phyloP scores from a whole-genome alignment of 2,113 vertebrate genomes.

The Paramormyrops kingsleyae region DNA sequence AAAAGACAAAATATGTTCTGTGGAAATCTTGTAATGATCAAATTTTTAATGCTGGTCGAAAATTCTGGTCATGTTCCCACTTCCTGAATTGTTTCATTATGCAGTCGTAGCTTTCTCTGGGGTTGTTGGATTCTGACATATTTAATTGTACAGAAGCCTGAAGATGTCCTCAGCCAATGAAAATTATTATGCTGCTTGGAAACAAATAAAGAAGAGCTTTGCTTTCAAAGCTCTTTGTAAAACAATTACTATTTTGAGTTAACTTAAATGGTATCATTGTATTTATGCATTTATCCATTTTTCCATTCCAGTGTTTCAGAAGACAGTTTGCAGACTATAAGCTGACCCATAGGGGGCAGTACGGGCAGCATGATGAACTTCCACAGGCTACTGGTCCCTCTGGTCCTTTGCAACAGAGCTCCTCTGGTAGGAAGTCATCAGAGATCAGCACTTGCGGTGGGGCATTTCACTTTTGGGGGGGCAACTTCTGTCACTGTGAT shows the following conservation, averaged over 20 bases:
- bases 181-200: too few species aligned
- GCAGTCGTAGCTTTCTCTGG: too few species aligned
- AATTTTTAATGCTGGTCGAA: too few species aligned
- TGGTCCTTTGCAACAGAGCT: background rate
- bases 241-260: background rate
- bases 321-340: constrained; percentile 37
- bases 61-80: too few species aligned
- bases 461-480: background rate
- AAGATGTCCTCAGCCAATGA: too few species aligned
- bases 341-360: background rate
- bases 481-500: background rate
- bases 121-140: background rate
- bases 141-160: background rate
- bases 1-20: too few species aligned
- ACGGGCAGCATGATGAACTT: background rate
- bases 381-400: background rate
- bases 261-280: too few species aligned
- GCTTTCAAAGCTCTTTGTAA: background rate
- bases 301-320: constrained; percentile 45
- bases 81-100: too few species aligned
- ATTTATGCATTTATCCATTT: background rate
- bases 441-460: background rate
- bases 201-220: too few species aligned
- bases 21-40: too few species aligned
- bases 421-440: constrained; percentile 36